Base-by-base conservation (phyloP, 2,113 vertebrate genomes). In the Trematomus loennbergii region DNA sequence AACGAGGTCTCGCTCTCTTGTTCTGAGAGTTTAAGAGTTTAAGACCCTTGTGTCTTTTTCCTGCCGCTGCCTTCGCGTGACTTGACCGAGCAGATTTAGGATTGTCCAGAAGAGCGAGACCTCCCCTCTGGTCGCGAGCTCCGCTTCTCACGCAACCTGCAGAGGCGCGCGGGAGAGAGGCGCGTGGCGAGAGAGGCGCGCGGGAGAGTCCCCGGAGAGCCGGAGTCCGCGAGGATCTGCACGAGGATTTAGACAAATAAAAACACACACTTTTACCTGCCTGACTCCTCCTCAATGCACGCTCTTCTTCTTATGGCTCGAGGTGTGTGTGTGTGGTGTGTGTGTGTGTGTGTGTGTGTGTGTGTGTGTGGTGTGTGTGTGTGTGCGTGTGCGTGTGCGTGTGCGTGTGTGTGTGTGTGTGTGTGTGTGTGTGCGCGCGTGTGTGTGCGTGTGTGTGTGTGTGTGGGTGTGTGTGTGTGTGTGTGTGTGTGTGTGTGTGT, bases 21-120 rank as follows among this genome's bases (percentile, higher is more conserved):
- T 94, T 94, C 91, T 90, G 73, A 68, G 43, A 77, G 84, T 92
- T 92, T 95, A 93, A 68, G 43, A 77, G 84, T 92, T 92, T 95
- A 93, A 94, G 93, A 94, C 91, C 94, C 91, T n/a, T 93, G 92
- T 95, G 91, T 94, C 93, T 94, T 92, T 93, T 93, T 88, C 91
- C 93, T 87, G 90, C 93, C 85, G 85, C 87, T 89, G 90, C 93
- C 94, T 95, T 95, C 91, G 95, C 95, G 95, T 95, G 95, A 95
- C 95, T 91, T 94, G 92, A 93, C 91, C 91, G 82, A 91, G 94
- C 91, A 95, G 94, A 95, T 93, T 95, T 93, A 89, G 93, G 92
- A 93, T 93, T 94, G 93, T 94, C 94, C 91, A 90, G 90, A 88
- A 93, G 90, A 94, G 82, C 86, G 80, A 87, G 91, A 91, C 94